A percentile compares a stretch with the other conserved stretches of the same genome.
Conservation (phyloP, 1,140 invertebrate genomes). For the Metopolophium dirhodum region DNA sequence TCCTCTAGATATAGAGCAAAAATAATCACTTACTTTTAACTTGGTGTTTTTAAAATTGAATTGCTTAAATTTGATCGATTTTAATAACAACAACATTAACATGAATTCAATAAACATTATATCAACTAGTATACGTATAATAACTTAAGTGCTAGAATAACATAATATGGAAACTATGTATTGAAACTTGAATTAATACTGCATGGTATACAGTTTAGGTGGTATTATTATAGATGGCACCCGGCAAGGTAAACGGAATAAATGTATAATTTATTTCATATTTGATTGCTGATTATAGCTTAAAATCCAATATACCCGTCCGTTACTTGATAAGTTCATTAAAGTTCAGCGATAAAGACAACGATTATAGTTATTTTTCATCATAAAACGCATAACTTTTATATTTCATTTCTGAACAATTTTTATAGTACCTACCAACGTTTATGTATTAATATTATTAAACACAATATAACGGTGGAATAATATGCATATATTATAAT, state of each 20-base stretch:
- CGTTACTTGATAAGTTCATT: neutral
- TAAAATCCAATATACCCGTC: neutral
- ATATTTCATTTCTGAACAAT: neutral
- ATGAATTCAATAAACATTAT: neutral
- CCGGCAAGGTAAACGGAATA: neutral
- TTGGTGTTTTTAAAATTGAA: constrained; percentile 22
- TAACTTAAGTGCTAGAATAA: neutral
- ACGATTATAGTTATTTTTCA: neutral
- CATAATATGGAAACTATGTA: neutral
- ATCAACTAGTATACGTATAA: neutral
- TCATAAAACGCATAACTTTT: neutral
- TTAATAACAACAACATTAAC: constrained; percentile 20
- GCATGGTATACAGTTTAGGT: neutral
- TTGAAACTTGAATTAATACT: neutral
- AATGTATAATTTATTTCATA: neutral
- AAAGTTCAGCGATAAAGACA: constrained; percentile 1
- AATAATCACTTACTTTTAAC: constrained; percentile 28
- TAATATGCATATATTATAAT: neutral
- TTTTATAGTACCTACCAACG: neutral
- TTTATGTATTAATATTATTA: too few species aligned
- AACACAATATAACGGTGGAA: neutral
- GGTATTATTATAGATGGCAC: neutral
- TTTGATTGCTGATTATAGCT: neutral
- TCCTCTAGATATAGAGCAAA: neutral
- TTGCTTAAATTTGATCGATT: constrained; percentile 24